Base-by-base conservation (phyloP, 2,113 vertebrate genomes). In the Ovis canadensis region DNA sequence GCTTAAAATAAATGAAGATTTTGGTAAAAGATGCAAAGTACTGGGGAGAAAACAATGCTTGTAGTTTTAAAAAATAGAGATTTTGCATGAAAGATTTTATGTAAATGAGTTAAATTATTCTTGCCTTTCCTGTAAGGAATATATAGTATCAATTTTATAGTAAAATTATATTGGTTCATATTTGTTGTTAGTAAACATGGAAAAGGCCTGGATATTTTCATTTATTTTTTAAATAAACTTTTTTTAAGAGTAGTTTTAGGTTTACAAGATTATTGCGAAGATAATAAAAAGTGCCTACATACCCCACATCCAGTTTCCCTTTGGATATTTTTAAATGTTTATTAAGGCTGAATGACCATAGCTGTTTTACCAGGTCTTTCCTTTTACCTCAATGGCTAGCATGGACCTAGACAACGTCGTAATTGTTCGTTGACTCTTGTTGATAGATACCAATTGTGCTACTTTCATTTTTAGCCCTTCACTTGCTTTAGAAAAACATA, bases 31-130 rank as follows among this genome's bases (percentile, higher is more conserved):
- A 74, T 85, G 19, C 17, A 81, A 81, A 67, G 52, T 36, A 19
- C n/a, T 95, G 4, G 45, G 14, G 6, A 33, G 54, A 88, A 71
- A 9, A 54, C 81, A 80, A 5, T 80, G 3, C 27, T 23, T 74
- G 4, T 14, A 45, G 2, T 83, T 94, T 90, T 54, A 92, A 89
- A 78, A 87, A 40, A 31, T 1, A 31, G 31, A 89, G 40, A 45
- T 60, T 96, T 96, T 71, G 45, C 13, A 64, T 57, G 17, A 62
- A 96, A 89, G 13, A 81, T 59, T 90, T 92, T 50, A 25, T 90
- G 54, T 55, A 54, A 15, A 84, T 83, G 59, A 87, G 25, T 80
- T 67, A 50, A 96, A 87, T 83, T 50, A 60, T 81, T 93, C 45
- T 80, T 91, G 5, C 8, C 19, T 97, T 94, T 87, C 67, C 29